These are phyloP conservation scores for Rana temporaria DNA, from an alignment of 2,113 vertebrate species.

Conservation along the genomic window DNA sequence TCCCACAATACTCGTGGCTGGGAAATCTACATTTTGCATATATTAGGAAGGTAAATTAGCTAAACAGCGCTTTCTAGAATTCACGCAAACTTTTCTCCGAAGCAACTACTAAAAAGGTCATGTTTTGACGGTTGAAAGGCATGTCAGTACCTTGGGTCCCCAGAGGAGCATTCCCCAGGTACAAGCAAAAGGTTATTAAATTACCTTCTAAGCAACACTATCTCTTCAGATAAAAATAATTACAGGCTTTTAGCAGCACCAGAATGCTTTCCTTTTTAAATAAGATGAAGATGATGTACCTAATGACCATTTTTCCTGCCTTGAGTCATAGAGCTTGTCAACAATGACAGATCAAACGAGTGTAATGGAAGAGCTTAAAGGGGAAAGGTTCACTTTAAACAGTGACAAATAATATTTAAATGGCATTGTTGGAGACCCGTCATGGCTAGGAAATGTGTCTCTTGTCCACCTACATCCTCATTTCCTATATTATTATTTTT, in stretches of 20 bases:
- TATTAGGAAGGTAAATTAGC: constrained; percentile 98
- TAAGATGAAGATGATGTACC: constrained; percentile 96
- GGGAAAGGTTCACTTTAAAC: constrained; percentile 88
- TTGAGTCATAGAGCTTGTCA: constrained; percentile 97
- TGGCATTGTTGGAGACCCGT: constrained; percentile 93
- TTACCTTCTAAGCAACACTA: constrained; percentile 96
- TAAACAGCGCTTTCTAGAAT: constrained; percentile 87
- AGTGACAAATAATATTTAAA: constrained; percentile 94
- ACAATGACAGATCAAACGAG: constrained; percentile 96
- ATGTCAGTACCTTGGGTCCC: constrained; percentile 99
- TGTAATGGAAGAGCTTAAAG: constrained; percentile 95
- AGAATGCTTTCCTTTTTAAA: constrained; percentile 89
- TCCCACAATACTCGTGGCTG: constrained; percentile 82
- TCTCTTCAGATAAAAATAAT: constrained; percentile 98
- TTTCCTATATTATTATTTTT: constrained; percentile 80
- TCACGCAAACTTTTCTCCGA: constrained; percentile 96
- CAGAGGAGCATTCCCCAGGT: constrained; percentile 98
- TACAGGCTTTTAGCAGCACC: constrained; percentile 96
- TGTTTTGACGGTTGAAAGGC: constrained; percentile 99
- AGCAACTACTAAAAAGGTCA: constrained; percentile 99
- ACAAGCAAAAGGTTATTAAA: constrained; percentile 99
- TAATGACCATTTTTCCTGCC: constrained; percentile 97
- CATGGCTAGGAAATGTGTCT: constrained; percentile 92
- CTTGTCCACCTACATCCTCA: constrained; percentile 72
- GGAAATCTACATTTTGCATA: constrained; percentile 83